These are phyloP conservation scores for Gallinago paraguaiae DNA, from an alignment of 2,113 vertebrate genomes.

Conservation along the genomic window DNA sequence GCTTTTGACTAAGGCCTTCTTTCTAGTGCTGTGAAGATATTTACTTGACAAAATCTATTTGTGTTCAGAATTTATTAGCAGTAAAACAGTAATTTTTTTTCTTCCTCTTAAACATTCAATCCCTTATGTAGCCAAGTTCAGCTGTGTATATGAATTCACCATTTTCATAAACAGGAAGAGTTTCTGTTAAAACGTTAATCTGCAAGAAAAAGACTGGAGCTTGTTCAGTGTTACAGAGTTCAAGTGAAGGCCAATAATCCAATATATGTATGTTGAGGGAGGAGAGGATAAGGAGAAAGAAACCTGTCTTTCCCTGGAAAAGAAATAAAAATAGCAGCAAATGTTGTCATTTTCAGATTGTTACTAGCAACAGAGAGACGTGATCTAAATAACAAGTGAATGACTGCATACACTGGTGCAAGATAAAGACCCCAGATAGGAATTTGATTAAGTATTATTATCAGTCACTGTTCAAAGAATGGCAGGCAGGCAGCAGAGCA, in stretches of 20 bases:
- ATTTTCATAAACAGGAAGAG: slow-evolving; percentile 31
- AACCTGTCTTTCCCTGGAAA: slow-evolving; percentile 36
- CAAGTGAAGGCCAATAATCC: slow-evolving; percentile 66
- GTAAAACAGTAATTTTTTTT: neutral
- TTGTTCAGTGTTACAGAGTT: slow-evolving; percentile 49
- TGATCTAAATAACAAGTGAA: slow-evolving; percentile 65
- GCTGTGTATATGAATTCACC: neutral
- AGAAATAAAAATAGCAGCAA: slow-evolving; percentile 70
- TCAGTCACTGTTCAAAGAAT: neutral
- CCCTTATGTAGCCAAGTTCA: neutral
- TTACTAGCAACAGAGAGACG: slow-evolving; percentile 29
- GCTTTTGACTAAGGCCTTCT: neutral
- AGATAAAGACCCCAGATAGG: slow-evolving; percentile 40
- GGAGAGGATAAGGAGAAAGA: neutral
- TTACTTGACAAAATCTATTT: neutral
- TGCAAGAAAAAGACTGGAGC: neutral
- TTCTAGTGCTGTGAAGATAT: neutral
- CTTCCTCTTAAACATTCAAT: neutral
- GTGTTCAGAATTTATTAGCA: neutral
- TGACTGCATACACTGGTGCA: neutral
- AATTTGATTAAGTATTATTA: slow-evolving; percentile 45
- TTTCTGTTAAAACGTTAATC: neutral
- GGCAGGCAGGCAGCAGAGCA: neutral
- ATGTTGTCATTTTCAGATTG: slow-evolving; percentile 65
- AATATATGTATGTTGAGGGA: slow-evolving; percentile 24